Evolutionary conservation across 2,113 vertebrate genomes (phyloP), one percentile per base, ranked within the genome.

Genomic region (Rostratula benghalensis): DNA sequence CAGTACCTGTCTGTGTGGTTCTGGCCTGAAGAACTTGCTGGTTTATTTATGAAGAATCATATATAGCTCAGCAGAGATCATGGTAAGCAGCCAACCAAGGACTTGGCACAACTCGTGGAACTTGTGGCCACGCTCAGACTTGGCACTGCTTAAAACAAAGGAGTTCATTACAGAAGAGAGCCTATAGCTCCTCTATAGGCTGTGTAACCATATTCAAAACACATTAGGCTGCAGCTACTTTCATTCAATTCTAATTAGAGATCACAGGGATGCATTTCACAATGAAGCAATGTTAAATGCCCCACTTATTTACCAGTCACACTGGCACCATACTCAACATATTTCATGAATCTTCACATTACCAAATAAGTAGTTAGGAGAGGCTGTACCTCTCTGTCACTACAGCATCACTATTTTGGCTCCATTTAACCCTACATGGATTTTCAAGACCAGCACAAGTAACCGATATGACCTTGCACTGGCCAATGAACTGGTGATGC

Each of bases 61-160:
- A 64, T 1, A 0, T 3, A 81, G n/a, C 18, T 74, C 87, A 91
- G 46, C 51, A 75, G 70, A 79, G 60, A 43, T 12, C 51, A 76
- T 71, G 7, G 19, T 30, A 39, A 77, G 59, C 28, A 88, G 45
- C 22, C 60, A 68, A 11, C 4, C 28, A 91, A 33, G 6, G 27
- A 39, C 33, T 78, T 59, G 4, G 2, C 20, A 57, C 37, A 69
- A 17, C 35, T 69, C 35, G 28, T 5, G 4, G 45, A 65, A 50
- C 20, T 54, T 0, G 0, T 54, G 45, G 23, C 30, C 23, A 7
- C 3, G 31, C 25, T 82, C 24, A 39, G 27, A 39, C 3, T 45
- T 50, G 50, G 18, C 23, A 30, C 21, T 50, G 13, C 45, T 50
- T 64, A 17, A 33, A 85, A 33, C 10, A 60, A 63, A 33, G 31